A percentile compares a stretch with the other conserved stretches of the same genome.
Conservation (phyloP, 2,888 invertebrate species). For the Yponomeuta evonymella region DNA sequence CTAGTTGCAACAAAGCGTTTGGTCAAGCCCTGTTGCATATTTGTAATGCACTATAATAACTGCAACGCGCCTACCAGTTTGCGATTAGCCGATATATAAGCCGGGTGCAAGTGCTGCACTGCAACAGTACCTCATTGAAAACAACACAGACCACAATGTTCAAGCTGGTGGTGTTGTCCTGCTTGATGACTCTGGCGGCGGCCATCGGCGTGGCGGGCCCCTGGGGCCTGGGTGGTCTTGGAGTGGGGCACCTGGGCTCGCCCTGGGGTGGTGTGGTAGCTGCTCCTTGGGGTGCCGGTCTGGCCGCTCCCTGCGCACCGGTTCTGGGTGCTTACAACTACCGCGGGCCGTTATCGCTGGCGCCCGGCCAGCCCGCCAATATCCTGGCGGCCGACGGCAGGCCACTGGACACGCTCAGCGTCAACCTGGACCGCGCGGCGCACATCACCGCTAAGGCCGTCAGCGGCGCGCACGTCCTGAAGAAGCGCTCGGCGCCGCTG, state of each 20-base stretch:
- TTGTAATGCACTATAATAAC: slow-evolving; percentile 59
- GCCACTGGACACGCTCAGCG: slow-evolving; percentile 65
- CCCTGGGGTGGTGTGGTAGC: slow-evolving; percentile 28
- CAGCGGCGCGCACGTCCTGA: slow-evolving; percentile 44
- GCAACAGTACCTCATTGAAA: slow-evolving; percentile 56
- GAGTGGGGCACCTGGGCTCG: background rate
- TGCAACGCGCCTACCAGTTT: slow-evolving; percentile 56
- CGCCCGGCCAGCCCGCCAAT: slow-evolving; percentile 64
- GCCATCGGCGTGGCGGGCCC: slow-evolving; percentile 49
- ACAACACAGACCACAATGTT: slow-evolving; percentile 75
- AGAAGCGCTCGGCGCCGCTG: slow-evolving; percentile 55
- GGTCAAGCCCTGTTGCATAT: slow-evolving; percentile 57
- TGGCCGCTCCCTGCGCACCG: slow-evolving; percentile 31
- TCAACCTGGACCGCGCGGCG: slow-evolving; percentile 63
- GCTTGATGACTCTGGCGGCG: slow-evolving; percentile 74
- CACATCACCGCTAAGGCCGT: slow-evolving; percentile 58
- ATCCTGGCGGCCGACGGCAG: slow-evolving; percentile 64
- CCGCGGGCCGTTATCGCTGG: slow-evolving; percentile 62
- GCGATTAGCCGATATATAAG: slow-evolving; percentile 52
- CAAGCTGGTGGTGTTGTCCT: slow-evolving; percentile 79
- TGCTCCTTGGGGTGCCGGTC: slow-evolving; percentile 23
- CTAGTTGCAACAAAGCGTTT: slow-evolving; percentile 25
- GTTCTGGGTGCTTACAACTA: slow-evolving; percentile 54
- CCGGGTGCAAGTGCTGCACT: slow-evolving; percentile 36
- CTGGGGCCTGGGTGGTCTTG: background rate